phyloP scores from a whole-genome alignment of 1,140 invertebrate species.

The Dolichoris vasculosae region DNA sequence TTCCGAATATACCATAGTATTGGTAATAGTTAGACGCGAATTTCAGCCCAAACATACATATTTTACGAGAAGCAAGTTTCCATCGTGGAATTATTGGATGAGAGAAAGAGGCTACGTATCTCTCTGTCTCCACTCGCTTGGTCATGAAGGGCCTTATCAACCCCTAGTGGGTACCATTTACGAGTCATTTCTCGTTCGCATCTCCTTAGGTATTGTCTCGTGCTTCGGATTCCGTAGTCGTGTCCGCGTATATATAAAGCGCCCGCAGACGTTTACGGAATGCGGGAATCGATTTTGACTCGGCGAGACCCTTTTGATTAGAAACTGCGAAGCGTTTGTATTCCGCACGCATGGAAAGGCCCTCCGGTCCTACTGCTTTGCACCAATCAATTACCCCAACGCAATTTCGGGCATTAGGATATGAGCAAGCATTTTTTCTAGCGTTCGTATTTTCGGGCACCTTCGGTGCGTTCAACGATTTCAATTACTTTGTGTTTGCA shows the following conservation, averaged over 20 bases:
- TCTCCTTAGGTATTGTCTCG: neutral
- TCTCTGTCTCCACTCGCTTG: neutral
- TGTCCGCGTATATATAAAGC: neutral
- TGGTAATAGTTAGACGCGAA: neutral
- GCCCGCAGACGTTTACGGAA: slow-evolving; percentile 34
- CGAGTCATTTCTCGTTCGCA: slow-evolving; percentile 33
- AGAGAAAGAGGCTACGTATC: too few species aligned
- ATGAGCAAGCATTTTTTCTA: neutral
- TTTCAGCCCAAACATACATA: neutral
- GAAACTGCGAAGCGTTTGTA: slow-evolving; percentile 30
- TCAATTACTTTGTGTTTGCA: too few species aligned
- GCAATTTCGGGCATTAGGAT: neutral
- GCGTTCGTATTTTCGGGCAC: neutral
- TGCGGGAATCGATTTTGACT: slow-evolving; percentile 23
- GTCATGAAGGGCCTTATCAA: neutral
- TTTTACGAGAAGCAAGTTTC: neutral
- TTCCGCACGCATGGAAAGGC: neutral
- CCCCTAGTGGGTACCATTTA: slow-evolving; percentile 11
- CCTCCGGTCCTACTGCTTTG: neutral
- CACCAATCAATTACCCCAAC: neutral
- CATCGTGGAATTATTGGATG: neutral
- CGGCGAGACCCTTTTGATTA: slow-evolving; percentile 15
- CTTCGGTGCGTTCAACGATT: too few species aligned
- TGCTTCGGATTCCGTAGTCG: neutral
- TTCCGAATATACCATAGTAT: neutral